These are phyloP conservation scores for Chelmon rostratus DNA, from an alignment of 2,797 vertebrate genomes.

Conservation along the genomic window DNA sequence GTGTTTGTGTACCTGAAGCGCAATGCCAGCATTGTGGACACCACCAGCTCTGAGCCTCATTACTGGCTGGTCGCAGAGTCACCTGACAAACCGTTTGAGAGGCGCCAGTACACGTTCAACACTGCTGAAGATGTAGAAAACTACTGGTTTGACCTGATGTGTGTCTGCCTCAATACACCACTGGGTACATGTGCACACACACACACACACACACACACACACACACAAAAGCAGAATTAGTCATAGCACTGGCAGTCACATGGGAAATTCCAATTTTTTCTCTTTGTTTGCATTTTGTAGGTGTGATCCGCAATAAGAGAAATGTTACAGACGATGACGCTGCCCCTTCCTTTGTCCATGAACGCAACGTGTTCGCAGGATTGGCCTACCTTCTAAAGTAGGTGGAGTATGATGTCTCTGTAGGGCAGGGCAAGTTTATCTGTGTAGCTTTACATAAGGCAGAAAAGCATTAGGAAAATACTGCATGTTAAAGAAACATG, in stretches of 20 bases:
- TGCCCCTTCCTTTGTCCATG: slow-evolving; percentile 65
- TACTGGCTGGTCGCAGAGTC: slow-evolving; percentile 92
- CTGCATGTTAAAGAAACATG: no score
- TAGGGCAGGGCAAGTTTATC: not conserved
- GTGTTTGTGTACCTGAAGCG: slow-evolving; percentile 92
- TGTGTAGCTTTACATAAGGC: no score
- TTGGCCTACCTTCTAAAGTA: slow-evolving; percentile 78
- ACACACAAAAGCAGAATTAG: not conserved
- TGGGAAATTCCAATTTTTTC: not conserved
- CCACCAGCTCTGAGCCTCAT: slow-evolving; percentile 93
- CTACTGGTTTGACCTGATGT: slow-evolving; percentile 98
- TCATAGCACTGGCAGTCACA: not conserved
- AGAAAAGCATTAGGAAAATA: no score
- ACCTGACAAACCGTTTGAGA: slow-evolving; percentile 90
- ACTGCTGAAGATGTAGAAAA: slow-evolving; percentile 90
- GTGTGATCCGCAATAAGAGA: slow-evolving; percentile 86
- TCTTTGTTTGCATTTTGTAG: slow-evolving; percentile 70
- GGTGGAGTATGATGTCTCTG: slow-evolving; percentile 72
- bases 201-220: not conserved
- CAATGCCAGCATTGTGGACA: slow-evolving; percentile 91
- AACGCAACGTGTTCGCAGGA: slow-evolving; percentile 75
- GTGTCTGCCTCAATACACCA: slow-evolving; percentile 96
- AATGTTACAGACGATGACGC: slow-evolving; percentile 38
- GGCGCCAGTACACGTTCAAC: slow-evolving; percentile 86
- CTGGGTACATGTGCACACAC: slow-evolving; percentile 84